A percentile compares a stretch with the other conserved stretches of the same genome.
Evolutionary conservation across 2,113 vertebrate species (phyloP).

Genomic region (Nanger granti): DNA sequence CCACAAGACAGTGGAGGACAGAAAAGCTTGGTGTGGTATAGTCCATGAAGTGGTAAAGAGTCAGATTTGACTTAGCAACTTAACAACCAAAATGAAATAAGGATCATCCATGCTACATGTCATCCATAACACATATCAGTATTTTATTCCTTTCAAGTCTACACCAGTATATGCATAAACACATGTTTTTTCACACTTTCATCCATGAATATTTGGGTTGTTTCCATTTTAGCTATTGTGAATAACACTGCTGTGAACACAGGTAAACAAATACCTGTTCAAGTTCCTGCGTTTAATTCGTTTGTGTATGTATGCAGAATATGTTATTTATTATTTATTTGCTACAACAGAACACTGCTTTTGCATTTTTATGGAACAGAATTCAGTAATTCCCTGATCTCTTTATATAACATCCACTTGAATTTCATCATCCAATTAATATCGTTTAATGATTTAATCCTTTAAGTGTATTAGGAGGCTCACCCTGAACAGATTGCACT

Average conservation of each 20-base stretch:
- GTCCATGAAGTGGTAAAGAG: background rate
- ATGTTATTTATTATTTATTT: background rate
- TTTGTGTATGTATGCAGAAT: background rate
- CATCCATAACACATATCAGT: background rate
- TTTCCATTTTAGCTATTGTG: background rate
- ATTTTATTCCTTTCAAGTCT: background rate
- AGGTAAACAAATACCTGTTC: background rate
- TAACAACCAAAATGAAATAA: background rate
- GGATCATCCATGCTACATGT: background rate
- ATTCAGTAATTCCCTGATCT: background rate
- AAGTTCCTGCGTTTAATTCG: background rate
- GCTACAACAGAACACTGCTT: background rate
- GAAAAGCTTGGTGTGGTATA: background rate
- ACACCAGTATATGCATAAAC: background rate
- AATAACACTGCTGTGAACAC: background rate
- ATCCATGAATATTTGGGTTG: background rate
- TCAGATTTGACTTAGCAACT: background rate
- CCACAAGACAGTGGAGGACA: background rate
- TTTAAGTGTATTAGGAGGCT: background rate
- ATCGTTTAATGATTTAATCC: background rate
- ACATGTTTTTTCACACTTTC: background rate
- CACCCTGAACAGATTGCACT: background rate
- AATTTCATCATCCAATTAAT: background rate
- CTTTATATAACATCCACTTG: background rate
- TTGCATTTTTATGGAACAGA: background rate